Base-by-base conservation (phyloP, 2,888 invertebrate genomes). In the Ennomos erosarius region DNA sequence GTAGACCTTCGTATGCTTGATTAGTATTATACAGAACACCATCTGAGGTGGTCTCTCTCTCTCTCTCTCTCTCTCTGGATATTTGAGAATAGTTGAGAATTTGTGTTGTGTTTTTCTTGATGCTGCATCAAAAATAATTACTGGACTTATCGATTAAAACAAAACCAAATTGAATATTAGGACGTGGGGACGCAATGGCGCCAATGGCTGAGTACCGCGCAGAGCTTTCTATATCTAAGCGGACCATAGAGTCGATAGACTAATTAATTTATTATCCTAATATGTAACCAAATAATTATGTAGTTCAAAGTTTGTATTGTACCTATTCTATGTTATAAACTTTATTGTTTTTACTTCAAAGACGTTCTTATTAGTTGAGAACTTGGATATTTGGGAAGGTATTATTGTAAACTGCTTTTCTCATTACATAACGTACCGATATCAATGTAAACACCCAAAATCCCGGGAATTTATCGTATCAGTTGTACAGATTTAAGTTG, bases 1-100 rank as follows among this genome's bases (percentile, higher is more conserved):
- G 70, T 75, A 74, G 74, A 71, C 75, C 77, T 75, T 76, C 66
- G 55, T 71, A 76, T 76, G 82, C 75, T 78, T 83, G 81, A 85
- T 84, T 82, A 80, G 76, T 76, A 34, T 78, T 71, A 69, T 69
- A 65, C 59, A 64, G 66, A 68, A 69, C 62, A 65, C 66, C 66
- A 59, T 65, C 60, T 59, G 52, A 61, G 70, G 66, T 70, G n/a
- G n/a, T 48, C 46, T 26, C 26, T 26, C 5, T 26, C 47, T 55
- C 10, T 16, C n/a, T n/a, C n/a, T 48, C 46, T 26, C 26, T 26
- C 5, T 26, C 47, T 55, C 10, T 16, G 35, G 44, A 48, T 50
- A 50, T 55, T 58, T 52, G 47, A 42, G 42, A 35, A 34, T 50
- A 45, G 55, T 44, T 53, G 55, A 26, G 6, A 26, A 26, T 26